These are phyloP conservation scores for Hylaeus anthracinus DNA, from an alignment of 1,140 invertebrate species.

Conservation along the genomic window DNA sequence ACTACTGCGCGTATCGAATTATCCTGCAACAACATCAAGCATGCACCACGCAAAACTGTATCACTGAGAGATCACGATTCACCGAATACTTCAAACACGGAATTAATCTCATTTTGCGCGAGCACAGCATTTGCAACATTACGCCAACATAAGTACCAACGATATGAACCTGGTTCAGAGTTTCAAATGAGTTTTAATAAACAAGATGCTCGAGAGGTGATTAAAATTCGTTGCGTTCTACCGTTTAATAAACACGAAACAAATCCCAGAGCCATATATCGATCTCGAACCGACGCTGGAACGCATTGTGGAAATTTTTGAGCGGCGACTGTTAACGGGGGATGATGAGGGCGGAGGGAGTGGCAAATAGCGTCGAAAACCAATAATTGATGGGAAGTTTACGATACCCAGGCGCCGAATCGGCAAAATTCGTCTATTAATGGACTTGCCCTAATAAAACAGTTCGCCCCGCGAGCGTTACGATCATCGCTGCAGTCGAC, in stretches of 20 bases:
- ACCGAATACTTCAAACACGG: background rate
- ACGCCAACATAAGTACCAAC: background rate
- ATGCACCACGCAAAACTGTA: background rate
- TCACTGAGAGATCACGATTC: background rate
- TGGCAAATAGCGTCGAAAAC: slow-evolving; percentile 15
- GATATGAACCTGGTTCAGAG: background rate
- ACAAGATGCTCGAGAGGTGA: background rate
- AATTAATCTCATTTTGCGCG: background rate
- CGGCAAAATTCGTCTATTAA: slow-evolving; percentile 27
- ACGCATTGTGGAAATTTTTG: slow-evolving; percentile 12
- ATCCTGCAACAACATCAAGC: background rate
- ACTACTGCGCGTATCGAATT: background rate
- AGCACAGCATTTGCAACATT: background rate
- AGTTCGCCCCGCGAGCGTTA: slow-evolving; percentile 1
- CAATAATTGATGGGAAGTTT: slow-evolving; percentile 35
- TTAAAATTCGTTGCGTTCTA: slow-evolving; percentile 5
- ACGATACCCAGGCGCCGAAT: slow-evolving; percentile 5
- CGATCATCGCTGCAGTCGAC: slow-evolving; percentile 18
- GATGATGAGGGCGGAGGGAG: background rate
- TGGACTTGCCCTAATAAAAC: slow-evolving; percentile 17
- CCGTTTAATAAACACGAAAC: slow-evolving; percentile 29
- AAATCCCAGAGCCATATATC: background rate
- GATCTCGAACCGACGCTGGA: background rate
- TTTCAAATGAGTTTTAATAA: background rate
- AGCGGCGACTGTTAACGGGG: slow-evolving; percentile 22